These are phyloP conservation scores for Apis mellifera DNA, from an alignment of 1,140 invertebrate species.

Conservation along the genomic window DNA sequence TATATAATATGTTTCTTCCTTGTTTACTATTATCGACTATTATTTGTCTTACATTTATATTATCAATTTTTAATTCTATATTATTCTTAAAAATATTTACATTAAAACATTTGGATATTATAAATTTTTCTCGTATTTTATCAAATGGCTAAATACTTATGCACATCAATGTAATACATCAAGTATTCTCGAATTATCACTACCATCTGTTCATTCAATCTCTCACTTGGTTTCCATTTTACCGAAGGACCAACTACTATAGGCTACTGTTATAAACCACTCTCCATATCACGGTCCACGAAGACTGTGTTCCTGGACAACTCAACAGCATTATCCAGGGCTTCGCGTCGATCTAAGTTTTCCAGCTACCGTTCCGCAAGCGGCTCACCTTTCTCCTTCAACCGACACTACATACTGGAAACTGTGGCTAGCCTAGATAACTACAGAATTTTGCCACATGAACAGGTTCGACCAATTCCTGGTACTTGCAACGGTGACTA, in stretches of 20 bases:
- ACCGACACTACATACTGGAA: background rate
- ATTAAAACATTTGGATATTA: no score
- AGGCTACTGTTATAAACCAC: background rate
- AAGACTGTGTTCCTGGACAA: background rate
- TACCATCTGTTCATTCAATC: no score
- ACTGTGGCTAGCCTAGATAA: conserved; percentile 18
- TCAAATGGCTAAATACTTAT: no score
- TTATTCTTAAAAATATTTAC: no score
- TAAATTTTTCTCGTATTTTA: no score
- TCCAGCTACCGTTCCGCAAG: background rate
- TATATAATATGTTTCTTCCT: no score
- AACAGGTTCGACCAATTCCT: background rate
- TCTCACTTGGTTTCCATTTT: background rate
- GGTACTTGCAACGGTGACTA: background rate
- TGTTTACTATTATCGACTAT: no score
- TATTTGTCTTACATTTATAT: no score
- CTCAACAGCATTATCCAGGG: conserved; percentile 9
- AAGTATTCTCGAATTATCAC: no score
- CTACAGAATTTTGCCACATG: conserved; percentile 40
- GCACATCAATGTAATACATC: no score
- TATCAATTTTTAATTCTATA: no score
- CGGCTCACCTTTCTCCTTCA: conserved; percentile 23
- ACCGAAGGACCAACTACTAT: background rate
- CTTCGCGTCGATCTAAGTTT: conserved; percentile 15
- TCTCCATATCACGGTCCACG: background rate